Evolutionary conservation across 2,113 vertebrate species (phyloP).

Genomic region (Chascanopsetta lugubris): DNA sequence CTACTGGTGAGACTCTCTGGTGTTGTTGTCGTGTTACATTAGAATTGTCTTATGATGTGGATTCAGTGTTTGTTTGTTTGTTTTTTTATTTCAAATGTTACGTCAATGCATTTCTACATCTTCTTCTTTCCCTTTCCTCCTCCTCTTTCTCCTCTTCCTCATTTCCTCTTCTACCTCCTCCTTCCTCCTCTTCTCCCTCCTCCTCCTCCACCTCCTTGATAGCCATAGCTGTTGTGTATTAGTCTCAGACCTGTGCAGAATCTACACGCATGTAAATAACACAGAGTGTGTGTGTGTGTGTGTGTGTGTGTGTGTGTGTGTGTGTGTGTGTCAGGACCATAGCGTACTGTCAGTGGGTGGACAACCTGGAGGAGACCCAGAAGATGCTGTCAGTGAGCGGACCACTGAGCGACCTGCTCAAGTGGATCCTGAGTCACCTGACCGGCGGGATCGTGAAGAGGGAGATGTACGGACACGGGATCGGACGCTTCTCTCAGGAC

Average conservation of each 20-base stretch:
- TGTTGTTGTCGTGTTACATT: not conserved
- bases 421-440: constrained; percentile 95
- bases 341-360: constrained; percentile 98
- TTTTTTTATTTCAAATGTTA: too few relatives aligned
- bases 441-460: constrained; percentile 94
- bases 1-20: constrained; percentile 87
- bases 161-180: too few relatives aligned
- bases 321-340: constrained; percentile 85
- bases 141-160: too few relatives aligned
- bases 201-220: not conserved
- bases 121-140: too few relatives aligned
- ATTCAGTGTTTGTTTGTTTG: too few relatives aligned
- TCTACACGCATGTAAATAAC: not conserved
- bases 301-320: not conserved
- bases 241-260: not conserved
- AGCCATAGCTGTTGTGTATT: not conserved
- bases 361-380: constrained; percentile 94
- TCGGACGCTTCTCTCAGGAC: constrained; percentile 95
- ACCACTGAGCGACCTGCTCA: constrained; percentile 92
- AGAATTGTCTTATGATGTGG: not conserved
- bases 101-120: too few relatives aligned
- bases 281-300: constrained; percentile 15
- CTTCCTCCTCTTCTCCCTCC: too few relatives aligned
- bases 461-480: constrained; percentile 98
- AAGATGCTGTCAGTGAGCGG: constrained; percentile 94